Base-by-base conservation (phyloP, 2,888 invertebrate genomes). In the Synanthedon vespiformis region DNA sequence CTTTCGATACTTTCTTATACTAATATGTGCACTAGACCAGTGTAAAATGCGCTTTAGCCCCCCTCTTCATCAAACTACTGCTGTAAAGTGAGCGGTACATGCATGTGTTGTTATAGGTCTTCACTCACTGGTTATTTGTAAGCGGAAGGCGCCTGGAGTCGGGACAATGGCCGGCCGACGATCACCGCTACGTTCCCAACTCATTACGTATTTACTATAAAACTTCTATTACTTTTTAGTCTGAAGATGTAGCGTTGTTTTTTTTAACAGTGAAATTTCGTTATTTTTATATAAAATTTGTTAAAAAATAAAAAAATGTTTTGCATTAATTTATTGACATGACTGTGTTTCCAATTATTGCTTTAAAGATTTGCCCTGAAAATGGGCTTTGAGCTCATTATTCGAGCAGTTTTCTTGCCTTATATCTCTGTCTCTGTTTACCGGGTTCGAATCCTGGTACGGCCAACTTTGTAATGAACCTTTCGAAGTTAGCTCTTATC, bases 1-100 rank as follows among this genome's bases (percentile, higher is more conserved):
- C 78, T 84, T 83, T 85, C 81, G 72, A 79, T 84, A 82, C 78
- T 82, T 84, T 83, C 79, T 73, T 83, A 76, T 69, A 77, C 73
- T 73, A 77, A 77, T 70, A 72, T 65, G 71, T 67, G 62, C 59
- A 64, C 58, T 59, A 53, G 61, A 65, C 82, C 75, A 77, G 58
- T 55, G 47, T 63, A 61, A 56, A 41, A 44, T 54, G 80, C 61
- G 18, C 79, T 61, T 34, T 57, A 64, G 56, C 64, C 72, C 62
- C 71, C 61, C 65, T 62, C 54, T 58, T 52, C 54, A 56, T 56
- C 60, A 59, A 55, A 58, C 58, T 60, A 56, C 56, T 63, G 56
- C 58, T 63, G 60, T 65, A 64, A 63, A 68, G 68, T 66, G 61
- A 69, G 61, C 66, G 64, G 72, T 57, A 56, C 57, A 61, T 62